Evolutionary conservation across 2,113 vertebrate species (phyloP), one percentile per base, ranked within the genome.

Genomic region (Sapayoa aenigma): DNA sequence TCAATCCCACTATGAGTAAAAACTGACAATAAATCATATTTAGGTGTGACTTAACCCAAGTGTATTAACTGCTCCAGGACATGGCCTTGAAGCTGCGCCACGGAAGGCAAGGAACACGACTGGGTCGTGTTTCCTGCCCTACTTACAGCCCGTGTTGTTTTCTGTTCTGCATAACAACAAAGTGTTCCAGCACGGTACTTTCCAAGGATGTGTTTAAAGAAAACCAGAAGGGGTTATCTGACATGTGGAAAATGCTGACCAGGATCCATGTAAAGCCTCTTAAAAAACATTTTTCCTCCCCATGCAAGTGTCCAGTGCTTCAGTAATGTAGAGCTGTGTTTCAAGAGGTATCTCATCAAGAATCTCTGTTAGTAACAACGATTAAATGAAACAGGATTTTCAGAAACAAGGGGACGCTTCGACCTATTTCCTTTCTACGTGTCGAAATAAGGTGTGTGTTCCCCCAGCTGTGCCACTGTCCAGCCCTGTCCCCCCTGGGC

Each of bases 91-190:
- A 63, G 56, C 52, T 67, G 4, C 7, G 47, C 62, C 46, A 10
- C 0, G 0, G 17, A 30, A 62, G 35, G n/a, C 50, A 66, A 46
- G 24, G 65, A 53, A 33, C 52, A 22, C 0, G 0, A 11, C 44
- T 19, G 9, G 53, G 35, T 1, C 4, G 24, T 20, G 13, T 6
- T 37, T 66, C 87, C 53, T 31, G 19, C 21, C 35, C 25, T 33
- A 0, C 12, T 52, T 42, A 47, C 42, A 74, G 59, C 47, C 55
- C 41, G 4, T 3, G 16, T 3, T n/a, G 18, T 9, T 65, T 85
- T 65, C 82, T 1, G 1, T 3, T 91, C 24, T 37, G 28, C 44
- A 11, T 19, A 37, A 59, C 55, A 62, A 10, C 66, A 17, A 35
- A 41, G 25, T 21, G 50, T 55, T 52, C 75, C 49, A 31, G 47